Base-by-base conservation (phyloP, 2,113 vertebrate species). In the Sinocyclocheilus maitianheensis region DNA sequence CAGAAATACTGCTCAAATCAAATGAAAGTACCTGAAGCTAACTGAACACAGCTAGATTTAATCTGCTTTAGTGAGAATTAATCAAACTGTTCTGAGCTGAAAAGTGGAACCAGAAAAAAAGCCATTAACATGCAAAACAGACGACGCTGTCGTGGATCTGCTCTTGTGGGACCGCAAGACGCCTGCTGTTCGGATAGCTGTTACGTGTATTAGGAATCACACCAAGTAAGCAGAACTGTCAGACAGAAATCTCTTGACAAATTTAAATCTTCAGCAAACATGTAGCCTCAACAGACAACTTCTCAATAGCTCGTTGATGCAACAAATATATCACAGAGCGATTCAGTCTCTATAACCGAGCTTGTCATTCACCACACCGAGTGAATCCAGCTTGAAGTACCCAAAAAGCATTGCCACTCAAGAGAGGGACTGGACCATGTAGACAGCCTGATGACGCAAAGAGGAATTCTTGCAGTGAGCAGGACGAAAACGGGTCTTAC, bases 221-320 rank as follows among this genome's bases (percentile, higher is more conserved):
- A 62, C 63, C 63, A 80, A 67, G 74, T 16, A 65, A 65, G 72
- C 22, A 37, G 67, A 84, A 71, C 83, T 78, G 69, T 46, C 24
- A 51, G 62, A 88, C 72, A 53, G 60, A 83, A 88, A 74, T 76
- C 67, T 78, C 62, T 62, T 80, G 76, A 76, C 37, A 62, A 85
- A 74, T 60, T 77, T 69, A 81, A 88, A 77, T 77, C 77, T 65
- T 37, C 76, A 87, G 75, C 80, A 81, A 85, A 85, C 77, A 81
- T 43, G 6, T 60, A 60, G 37, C 48, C 65, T 71, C 48, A 75
- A 69, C 74, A 81, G 65, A 84, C 58, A 81, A 83, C 63, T 69
- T 82, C 80, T 83, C 65, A 83, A 71, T 48, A 67, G 79, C 60
- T 81, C 24, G 9, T 65, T 81, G 79, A 65, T 30, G 79, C 60